Conservation (phyloP, 2,797 vertebrate species). For the Gallirallus australis region DNA sequence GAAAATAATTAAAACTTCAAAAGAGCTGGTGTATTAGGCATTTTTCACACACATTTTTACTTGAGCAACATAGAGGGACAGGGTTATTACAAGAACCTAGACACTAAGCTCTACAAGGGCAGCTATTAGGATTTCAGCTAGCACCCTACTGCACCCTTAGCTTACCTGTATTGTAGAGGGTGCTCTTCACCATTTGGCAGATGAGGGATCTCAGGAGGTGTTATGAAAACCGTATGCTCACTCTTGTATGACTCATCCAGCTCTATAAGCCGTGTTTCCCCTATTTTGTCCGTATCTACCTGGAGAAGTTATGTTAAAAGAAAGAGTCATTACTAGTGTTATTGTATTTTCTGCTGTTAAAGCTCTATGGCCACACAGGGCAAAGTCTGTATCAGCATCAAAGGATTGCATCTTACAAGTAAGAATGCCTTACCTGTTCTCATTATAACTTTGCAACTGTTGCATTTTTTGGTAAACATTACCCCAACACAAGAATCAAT, state of each 20-base stretch:
- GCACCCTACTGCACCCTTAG: background rate
- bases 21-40: rapidly evolving
- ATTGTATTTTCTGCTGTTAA: background rate
- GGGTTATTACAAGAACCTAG: background rate
- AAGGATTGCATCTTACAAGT: background rate
- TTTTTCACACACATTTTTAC: background rate
- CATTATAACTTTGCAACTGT: no score
- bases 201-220: constrained; percentile 94
- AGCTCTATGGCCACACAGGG: background rate
- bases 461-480: background rate
- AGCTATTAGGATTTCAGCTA: background rate
- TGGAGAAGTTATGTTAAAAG: constrained; percentile 62
- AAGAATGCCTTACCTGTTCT: background rate
- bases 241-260: constrained; percentile 96
- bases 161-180: constrained; percentile 92
- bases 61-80: background rate
- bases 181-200: constrained; percentile 93
- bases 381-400: background rate
- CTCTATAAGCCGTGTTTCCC: constrained; percentile 93
- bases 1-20: background rate
- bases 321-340: background rate
- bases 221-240: constrained; percentile 98
- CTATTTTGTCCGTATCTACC: constrained; percentile 90
- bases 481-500: rapidly evolving
- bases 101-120: background rate